These are phyloP conservation scores for Sorex maritimensis DNA, from an alignment of 2,797 vertebrate genomes.

Conservation along the genomic window DNA sequence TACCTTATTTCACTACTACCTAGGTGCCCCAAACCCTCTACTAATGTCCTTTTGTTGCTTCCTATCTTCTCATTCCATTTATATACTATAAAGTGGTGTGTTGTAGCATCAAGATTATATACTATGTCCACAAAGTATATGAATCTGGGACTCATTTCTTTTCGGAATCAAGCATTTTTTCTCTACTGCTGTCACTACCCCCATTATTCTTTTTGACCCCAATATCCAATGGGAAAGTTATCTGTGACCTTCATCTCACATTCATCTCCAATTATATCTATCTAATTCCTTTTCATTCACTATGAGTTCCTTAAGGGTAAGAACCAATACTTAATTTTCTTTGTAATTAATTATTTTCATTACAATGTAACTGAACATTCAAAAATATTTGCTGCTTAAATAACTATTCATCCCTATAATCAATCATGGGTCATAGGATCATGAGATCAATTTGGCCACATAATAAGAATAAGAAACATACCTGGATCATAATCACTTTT, in stretches of 20 bases:
- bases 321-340: background rate
- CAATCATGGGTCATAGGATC: background rate
- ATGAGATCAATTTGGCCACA: background rate
- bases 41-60: no score
- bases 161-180: background rate
- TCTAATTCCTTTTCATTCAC: background rate
- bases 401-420: background rate
- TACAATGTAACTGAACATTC: background rate
- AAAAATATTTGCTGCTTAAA: slow-evolving; percentile 26
- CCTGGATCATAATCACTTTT: background rate
- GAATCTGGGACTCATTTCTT: background rate
- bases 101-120: background rate
- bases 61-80: no score
- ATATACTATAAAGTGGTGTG: background rate
- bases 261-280: background rate
- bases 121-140: background rate
- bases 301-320: slow-evolving; percentile 1
- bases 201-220: background rate
- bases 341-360: background rate
- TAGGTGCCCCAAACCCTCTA: no score
- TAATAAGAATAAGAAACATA: background rate
- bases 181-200: background rate
- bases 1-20: no score
- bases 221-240: background rate
- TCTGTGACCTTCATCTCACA: background rate